Base-by-base conservation (phyloP, 2,797 vertebrate genomes). In the Paedocypris micromegethes region DNA sequence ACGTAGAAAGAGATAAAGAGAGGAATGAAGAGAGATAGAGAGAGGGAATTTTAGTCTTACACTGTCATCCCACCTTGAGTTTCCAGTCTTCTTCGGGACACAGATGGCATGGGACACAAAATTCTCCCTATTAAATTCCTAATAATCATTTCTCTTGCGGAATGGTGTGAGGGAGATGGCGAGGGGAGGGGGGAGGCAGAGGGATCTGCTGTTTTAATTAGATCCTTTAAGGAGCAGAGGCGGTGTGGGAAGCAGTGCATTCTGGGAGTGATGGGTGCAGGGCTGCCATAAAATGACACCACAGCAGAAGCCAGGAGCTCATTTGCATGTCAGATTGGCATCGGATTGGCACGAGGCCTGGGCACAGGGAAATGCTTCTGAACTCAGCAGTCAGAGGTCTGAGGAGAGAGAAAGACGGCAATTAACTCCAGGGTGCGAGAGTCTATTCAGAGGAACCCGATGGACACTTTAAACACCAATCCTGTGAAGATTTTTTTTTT, bases 191-290 rank as follows among this genome's bases (percentile, higher is more conserved):
- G 60, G 9, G 54, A 64, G 60, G 47, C 70, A 37, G 58, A 86
- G 95, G 93, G 94, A 94, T 93, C 95, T 96, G 91, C 94, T 90
- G 91, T 95, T 97, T 98, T 97, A 98, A 98, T 98, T 98, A 97
- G 94, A 94, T 92, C 92, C 94, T 89, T 97, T 96, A 95, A 95
- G 94, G 90, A 94, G 91, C 91, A 91, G 92, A 93, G 91, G 92
- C 92, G 90, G 88, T 90, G 90, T 91, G 78, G 57, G 78, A 79
- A 83, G 80, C 72, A 89, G 90, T 85, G 90, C 82, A 87, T 92
- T 89, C 88, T 89, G 84, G 80, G 92, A 92, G 89, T 89, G 84
- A 86, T 85, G 90, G 90, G 89, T 92, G 91, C 91, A 90, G 90
- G 90, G 92, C 88, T 85, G 83, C 83, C 89, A 88, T 86, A 90